Evolutionary conservation across 2,797 vertebrate species (phyloP).

Genomic region (Platyrinchus mystaceus): DNA sequence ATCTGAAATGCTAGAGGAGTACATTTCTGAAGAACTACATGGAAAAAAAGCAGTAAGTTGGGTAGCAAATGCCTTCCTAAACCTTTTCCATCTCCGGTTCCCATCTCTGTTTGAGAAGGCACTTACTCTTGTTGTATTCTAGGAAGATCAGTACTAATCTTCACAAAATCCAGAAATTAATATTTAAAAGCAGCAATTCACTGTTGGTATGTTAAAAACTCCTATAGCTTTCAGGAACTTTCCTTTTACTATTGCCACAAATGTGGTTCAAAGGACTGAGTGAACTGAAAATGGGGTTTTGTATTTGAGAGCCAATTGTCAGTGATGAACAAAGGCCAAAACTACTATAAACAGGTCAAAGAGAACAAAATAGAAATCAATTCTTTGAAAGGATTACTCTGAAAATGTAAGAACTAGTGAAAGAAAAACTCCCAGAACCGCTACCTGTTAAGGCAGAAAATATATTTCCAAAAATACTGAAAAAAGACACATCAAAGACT

Average conservation of each 20-base stretch:
- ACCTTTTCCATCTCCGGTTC: background rate
- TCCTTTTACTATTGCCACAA: background rate
- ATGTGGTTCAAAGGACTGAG: background rate
- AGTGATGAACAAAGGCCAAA: background rate
- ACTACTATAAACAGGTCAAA: background rate
- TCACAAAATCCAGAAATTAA: background rate
- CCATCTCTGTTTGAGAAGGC: background rate
- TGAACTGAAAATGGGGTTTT: background rate
- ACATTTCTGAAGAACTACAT: background rate
- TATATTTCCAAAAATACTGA: background rate
- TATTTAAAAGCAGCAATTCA: background rate
- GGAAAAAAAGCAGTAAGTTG: background rate
- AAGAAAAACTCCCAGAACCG: background rate
- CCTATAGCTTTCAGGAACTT: background rate
- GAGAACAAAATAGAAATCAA: background rate
- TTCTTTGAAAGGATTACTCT: background rate
- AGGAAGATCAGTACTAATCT: background rate
- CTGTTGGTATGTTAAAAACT: background rate
- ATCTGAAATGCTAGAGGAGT: background rate
- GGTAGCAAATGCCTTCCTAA: background rate
- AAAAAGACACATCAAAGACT: background rate
- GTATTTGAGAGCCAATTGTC: background rate
- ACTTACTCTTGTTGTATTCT: background rate
- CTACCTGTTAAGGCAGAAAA: background rate
- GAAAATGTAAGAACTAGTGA: background rate